Evolutionary conservation across 92 coral and sea anemone genomes (phyloP).

Genomic region (Phenganax stokvisi): DNA sequence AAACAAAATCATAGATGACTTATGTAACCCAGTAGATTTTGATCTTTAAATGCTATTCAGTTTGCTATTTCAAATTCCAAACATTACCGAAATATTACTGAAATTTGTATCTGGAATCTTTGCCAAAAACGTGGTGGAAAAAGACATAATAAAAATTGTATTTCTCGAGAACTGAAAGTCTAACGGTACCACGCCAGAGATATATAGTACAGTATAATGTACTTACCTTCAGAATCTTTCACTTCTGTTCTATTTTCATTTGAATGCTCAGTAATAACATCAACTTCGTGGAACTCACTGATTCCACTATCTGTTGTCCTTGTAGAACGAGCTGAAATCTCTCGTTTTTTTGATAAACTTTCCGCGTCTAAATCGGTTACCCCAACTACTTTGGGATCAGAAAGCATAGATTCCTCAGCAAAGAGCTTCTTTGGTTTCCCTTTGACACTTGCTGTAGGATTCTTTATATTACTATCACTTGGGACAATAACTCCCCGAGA

Average conservation of each 20-base stretch:
- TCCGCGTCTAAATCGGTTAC: constrained; percentile 1
- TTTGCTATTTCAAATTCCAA: too few species aligned
- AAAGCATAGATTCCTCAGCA: background rate
- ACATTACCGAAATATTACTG: too few species aligned
- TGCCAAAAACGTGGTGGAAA: too few species aligned
- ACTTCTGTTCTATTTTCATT: constrained; percentile 45
- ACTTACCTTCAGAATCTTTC: constrained; percentile 39
- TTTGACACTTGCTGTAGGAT: background rate
- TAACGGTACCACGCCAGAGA: too few species aligned
- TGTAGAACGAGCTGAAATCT: constrained; percentile 85
- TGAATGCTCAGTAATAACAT: constrained; percentile 66
- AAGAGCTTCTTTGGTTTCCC: background rate
- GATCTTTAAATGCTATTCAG: too few species aligned
- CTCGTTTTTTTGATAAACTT: constrained; percentile 37
- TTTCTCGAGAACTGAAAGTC: too few species aligned
- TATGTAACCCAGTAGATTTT: too few species aligned
- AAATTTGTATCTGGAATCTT: too few species aligned
- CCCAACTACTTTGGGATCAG: background rate
- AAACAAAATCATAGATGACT: too few species aligned
- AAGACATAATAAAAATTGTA: too few species aligned
- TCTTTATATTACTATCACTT: background rate
- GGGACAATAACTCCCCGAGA: constrained; percentile 8
- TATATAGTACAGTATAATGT: too few species aligned
- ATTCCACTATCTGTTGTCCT: constrained; percentile 95
- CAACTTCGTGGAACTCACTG: constrained; percentile 72